phyloP scores from a whole-genome alignment of 64 coral and sea anemone species.

The Platygyra sinensis region DNA sequence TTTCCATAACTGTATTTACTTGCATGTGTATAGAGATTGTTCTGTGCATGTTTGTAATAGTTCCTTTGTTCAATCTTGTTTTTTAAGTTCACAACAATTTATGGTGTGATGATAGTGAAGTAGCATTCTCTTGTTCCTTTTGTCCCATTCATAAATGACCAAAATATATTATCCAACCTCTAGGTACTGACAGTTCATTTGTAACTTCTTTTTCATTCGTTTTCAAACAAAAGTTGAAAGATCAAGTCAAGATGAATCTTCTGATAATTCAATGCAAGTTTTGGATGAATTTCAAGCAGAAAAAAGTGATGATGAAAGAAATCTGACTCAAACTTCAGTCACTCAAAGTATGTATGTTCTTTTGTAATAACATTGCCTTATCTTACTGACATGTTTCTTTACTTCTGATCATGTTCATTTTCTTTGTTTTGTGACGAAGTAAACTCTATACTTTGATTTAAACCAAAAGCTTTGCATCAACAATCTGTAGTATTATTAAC shows the following conservation, averaged over 20 bases:
- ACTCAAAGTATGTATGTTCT: constrained; percentile 23
- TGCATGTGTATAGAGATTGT: no score
- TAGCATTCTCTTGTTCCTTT: no score
- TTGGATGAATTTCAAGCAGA: constrained; percentile 20
- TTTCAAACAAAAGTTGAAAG: background rate
- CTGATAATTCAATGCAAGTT: constrained; percentile 10
- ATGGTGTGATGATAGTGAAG: no score
- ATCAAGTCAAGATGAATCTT: constrained; percentile 18
- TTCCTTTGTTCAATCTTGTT: background rate
- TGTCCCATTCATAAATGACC: background rate
- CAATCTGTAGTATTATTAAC: background rate
- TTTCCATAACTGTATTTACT: background rate
- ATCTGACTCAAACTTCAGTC: background rate
- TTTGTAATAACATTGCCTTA: background rate
- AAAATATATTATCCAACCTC: background rate
- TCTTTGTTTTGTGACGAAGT: background rate
- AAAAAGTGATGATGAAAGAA: constrained; percentile 20
- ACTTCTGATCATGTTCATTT: background rate
- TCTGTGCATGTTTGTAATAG: background rate
- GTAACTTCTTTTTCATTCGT: background rate
- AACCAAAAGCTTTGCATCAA: background rate
- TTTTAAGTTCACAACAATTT: no score
- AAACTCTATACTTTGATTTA: no score
- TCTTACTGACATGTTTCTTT: background rate
- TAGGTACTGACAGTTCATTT: background rate